Base-by-base conservation (phyloP, 2,113 vertebrate species). In the Aegotheles bennettii region DNA sequence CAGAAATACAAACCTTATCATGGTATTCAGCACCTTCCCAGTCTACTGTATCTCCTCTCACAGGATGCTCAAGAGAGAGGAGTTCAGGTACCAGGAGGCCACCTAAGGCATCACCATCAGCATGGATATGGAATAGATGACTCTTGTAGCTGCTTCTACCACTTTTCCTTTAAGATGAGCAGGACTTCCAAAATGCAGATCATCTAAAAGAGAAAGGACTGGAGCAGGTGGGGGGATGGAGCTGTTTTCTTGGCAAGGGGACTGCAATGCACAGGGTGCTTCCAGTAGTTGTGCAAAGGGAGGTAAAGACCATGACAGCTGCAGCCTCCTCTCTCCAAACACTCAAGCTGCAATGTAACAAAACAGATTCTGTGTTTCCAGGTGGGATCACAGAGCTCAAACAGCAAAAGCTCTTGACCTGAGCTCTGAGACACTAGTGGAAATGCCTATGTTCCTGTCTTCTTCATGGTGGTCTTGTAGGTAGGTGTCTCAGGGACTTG, bases 11-110 rank as follows among this genome's bases (percentile, higher is more conserved):
- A 31, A 54, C n/a, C 24, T 87, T 18, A 13, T 10, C 10, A 18
- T 17, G 28, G 8, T 5, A 43, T 47, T 59, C 65, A 67, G 33
- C 42, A 74, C 1, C 76, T 50, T 81, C 40, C 24, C 69, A 63
- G 0, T 5, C 24, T 53, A n/a, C 60, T 0, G 0, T 3, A 6
- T 36, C 40, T 40, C 0, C n/a, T 91, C 29, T 23, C 57, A 21
- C 24, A 40, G 45, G 33, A 7, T 47, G 26, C 56, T 81, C 3
- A 1, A 29, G 45, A 42, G 59, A 19, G 26, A 28, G 33, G 51
- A 68, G 9, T 13, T 35, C 36, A 53, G 69, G 29, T 40, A 19
- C 16, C 28, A 64, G 14, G 9, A 51, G 24, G 9, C 13, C 24
- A 20, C 10, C 33, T 42, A 16, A 84, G 35, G 20, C 79, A 54